Base-by-base conservation (phyloP, 2,888 invertebrate species). In the Seira sanloemensis region DNA sequence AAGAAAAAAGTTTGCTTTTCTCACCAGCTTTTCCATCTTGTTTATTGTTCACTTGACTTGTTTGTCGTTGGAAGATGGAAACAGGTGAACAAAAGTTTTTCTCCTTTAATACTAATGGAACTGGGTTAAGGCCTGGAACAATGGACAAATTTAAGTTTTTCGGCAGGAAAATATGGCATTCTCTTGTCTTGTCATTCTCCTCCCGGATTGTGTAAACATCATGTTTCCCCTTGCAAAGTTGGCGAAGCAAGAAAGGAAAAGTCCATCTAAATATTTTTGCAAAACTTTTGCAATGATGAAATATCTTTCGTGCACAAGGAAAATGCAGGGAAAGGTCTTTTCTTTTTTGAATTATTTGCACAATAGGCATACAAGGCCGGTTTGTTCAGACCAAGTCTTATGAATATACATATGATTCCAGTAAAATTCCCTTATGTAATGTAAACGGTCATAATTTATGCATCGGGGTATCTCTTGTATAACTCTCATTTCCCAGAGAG, bases 81-180 rank as follows among this genome's bases (percentile, higher is more conserved):
- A 37, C 37, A 37, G 37, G 37, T 37, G 37, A 37, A n/a, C n/a
- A n/a, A n/a, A 37, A 37, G 12, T 12, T 37, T 37, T 37, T 37
- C 37, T 37, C 5, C 4, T 37, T n/a, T 54, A 24, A 54, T 24
- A 54, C 25, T 69, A 54, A 72, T 37, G 27, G 27, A 68, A 68
- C 16, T 68, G 19, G 68, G 68, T 68, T 68, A 68, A 25, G 68
- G 27, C 7, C 68, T 68, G 68, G 27, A 66, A 23, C 23, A 65
- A 25, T 4, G 9, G 5, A 18, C 68, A 68, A 27, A 12, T 37
- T 37, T 37, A 37, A n/a, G n/a, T n/a, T 37, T 37, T 37, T 37
- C 37, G 4, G 37, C n/a, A 37, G 37, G 37, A 37, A n/a, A 37
- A 37, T 37, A 37, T 37, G 37, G 5, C 37, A 37, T 37, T 37